These are phyloP conservation scores for Enteromius afrohamiltoni DNA, from an alignment of 2,797 vertebrate species.

Conservation along the genomic window DNA sequence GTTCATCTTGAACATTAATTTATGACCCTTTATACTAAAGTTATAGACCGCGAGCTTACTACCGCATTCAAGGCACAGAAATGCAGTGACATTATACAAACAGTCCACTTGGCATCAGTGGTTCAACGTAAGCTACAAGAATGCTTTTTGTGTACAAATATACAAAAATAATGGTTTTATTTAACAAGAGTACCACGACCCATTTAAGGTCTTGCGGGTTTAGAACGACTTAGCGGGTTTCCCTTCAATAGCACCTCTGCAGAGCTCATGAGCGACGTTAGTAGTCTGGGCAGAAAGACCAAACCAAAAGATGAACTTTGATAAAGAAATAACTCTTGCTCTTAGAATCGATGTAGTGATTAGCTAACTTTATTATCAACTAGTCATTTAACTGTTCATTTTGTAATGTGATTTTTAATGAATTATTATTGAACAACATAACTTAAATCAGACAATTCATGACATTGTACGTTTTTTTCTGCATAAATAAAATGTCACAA, in stretches of 20 bases:
- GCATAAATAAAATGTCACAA: constrained; percentile 11
- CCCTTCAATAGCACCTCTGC: not conserved
- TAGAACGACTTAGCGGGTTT: not conserved
- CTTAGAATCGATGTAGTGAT: not conserved
- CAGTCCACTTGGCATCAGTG: not conserved
- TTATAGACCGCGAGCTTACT: not conserved
- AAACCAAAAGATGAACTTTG: not conserved
- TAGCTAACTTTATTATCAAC: not conserved
- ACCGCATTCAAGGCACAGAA: not conserved
- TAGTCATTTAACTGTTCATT: not conserved
- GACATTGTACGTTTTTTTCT: not conserved
- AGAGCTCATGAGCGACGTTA: not conserved
- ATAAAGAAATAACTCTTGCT: not conserved
- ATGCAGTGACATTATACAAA: not conserved
- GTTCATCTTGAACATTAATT: not conserved
- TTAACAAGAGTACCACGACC: not conserved
- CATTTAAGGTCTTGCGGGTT: not conserved
- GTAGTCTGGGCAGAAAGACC: not conserved
- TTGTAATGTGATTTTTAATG: not conserved
- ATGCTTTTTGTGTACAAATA: not conserved
- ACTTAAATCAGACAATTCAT: not conserved
- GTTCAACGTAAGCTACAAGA: not conserved
- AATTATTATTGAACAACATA: not conserved
- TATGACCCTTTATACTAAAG: not conserved
- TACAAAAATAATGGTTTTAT: not conserved